Base-by-base conservation (phyloP, 2,888 invertebrate species). In the Drosophila melanosoma region DNA sequence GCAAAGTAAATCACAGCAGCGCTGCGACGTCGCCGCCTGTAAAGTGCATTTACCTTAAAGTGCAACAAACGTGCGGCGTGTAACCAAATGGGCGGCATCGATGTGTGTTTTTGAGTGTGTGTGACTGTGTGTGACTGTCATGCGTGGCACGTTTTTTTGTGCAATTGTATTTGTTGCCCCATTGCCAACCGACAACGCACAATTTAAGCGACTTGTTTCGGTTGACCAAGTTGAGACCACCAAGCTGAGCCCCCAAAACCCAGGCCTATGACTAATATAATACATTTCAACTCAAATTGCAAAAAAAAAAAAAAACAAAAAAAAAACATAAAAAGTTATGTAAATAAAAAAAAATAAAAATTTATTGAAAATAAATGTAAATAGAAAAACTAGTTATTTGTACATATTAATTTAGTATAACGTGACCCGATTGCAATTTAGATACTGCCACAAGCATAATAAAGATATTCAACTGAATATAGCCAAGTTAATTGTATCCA, bases 21-120 rank as follows among this genome's bases (percentile, higher is more conserved):
- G 69, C 66, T 35, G 67, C 51, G 56, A 45, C 49, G 63, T 52
- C 57, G 65, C 36, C 51, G 74, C 53, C 35, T 53, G 63, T 53
- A 82, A 79, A 91, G 89, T 89, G 90, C 91, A 91, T 91, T 89
- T 90, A 91, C 90, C 91, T 90, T 87, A 77, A 69, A 79, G 74
- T 79, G 79, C 83, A 84, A 73, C 73, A 74, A 76, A 78, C 74
- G 68, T 74, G 75, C 68, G 69, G 52, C 53, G 56, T 70, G 52
- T 66, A 80, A 66, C 70, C 69, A 73, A 81, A 70, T 70, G 76
- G 81, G 76, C 84, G 82, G 57, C 32, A 33, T 29, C 40, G 40
- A 40, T 40, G n/a, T 17, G 1, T 56, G 4, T 33, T 26, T 33
- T 26, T 57, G 45, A 52, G 63, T 32, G 42, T 69, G 51, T 57